These are phyloP conservation scores for Coracias cyanogaster DNA, from an alignment of 2,797 vertebrate species.

Conservation along the genomic window DNA sequence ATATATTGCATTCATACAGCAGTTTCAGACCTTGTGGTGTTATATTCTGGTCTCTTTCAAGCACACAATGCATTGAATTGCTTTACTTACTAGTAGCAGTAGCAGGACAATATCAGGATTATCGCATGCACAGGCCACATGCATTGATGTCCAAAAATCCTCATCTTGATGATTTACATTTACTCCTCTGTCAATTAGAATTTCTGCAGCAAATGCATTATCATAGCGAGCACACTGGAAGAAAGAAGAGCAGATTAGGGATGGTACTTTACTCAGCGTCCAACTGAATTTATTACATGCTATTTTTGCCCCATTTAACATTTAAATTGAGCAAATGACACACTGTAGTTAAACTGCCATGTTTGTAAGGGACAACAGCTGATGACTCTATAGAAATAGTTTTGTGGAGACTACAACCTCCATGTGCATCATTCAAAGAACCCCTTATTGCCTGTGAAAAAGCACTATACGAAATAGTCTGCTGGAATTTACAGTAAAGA, in stretches of 20 bases:
- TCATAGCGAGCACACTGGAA: slow-evolving; percentile 93
- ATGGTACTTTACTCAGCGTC: background rate
- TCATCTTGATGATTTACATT: slow-evolving; percentile 94
- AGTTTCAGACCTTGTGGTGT: background rate
- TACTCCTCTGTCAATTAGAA: slow-evolving; percentile 91
- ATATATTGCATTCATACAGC: background rate
- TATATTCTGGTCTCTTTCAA: background rate
- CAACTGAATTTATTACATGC: background rate
- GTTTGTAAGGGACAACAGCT: background rate
- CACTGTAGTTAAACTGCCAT: background rate
- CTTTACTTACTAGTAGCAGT: slow-evolving; percentile 87
- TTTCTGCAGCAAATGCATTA: slow-evolving; percentile 92
- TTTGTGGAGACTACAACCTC: background rate
- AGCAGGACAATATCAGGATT: slow-evolving; percentile 90
- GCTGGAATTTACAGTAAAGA: background rate
- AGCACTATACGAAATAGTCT: background rate
- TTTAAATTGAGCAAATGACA: background rate
- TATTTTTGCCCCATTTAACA: background rate
- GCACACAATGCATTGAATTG: background rate
- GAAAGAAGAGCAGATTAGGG: slow-evolving; percentile 16
- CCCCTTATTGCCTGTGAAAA: background rate
- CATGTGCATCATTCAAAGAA: background rate
- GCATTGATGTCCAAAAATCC: slow-evolving; percentile 94
- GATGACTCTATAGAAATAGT: background rate
- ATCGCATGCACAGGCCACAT: slow-evolving; percentile 92